Percentiles rank a stretch among this genome's conserved stretches.
These are phyloP conservation scores for Drosophila elegans DNA, from an alignment of 1,140 invertebrate species.

Conservation along the genomic window DNA sequence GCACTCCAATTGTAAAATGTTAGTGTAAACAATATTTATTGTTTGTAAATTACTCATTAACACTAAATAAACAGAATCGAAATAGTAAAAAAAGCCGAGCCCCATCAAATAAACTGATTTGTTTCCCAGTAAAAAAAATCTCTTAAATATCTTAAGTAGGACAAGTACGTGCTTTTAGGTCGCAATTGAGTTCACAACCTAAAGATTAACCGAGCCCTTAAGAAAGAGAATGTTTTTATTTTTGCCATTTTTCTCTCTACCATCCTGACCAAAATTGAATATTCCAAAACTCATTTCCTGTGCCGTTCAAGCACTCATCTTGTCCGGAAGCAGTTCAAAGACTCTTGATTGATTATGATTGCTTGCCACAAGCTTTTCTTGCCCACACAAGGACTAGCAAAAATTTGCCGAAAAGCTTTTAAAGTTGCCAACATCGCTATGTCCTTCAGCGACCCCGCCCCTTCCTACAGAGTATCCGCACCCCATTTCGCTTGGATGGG, in stretches of 20 bases:
- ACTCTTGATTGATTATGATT: constrained; percentile 41
- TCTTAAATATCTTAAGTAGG: too few species aligned
- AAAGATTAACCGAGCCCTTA: too few species aligned
- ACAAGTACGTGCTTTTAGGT: too few species aligned
- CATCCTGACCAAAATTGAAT: constrained; percentile 11
- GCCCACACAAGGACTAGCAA: constrained; percentile 7
- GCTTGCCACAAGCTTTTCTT: constrained; percentile 18
- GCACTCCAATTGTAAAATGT: too few species aligned
- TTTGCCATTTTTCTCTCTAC: background rate
- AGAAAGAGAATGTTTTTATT: background rate
- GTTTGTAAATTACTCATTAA: too few species aligned
- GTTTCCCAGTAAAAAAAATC: too few species aligned
- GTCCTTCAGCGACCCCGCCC: background rate
- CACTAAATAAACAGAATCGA: too few species aligned
- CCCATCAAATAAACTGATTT: too few species aligned
- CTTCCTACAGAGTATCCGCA: background rate
- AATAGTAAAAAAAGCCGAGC: too few species aligned
- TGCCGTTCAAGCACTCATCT: constrained; percentile 1
- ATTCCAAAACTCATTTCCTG: background rate
- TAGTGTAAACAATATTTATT: too few species aligned
- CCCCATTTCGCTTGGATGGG: constrained; percentile 19
- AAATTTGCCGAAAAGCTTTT: constrained; percentile 56
- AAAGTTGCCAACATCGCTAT: constrained; percentile 35
- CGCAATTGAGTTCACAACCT: too few species aligned
- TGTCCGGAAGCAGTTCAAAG: constrained; percentile 4